Evolutionary conservation across 2,113 vertebrate species (phyloP), one percentile per base, ranked within the genome.

Genomic region (Indicator maculatus): DNA sequence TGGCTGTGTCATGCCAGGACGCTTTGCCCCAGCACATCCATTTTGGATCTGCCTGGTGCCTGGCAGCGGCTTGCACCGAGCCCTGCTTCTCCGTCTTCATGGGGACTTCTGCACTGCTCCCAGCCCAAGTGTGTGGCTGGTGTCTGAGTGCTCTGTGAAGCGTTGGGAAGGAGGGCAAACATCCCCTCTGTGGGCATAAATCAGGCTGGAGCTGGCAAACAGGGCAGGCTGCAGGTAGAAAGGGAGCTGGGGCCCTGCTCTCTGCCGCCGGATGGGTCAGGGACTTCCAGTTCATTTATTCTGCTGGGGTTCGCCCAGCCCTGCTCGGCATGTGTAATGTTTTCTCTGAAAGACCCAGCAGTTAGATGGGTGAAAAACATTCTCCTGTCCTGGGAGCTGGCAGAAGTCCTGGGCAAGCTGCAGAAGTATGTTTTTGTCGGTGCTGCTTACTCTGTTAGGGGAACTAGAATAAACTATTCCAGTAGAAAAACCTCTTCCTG

Each of bases 341-440:
- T 96, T 95, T 50, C 47, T 81, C 89, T 93, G 81, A 87, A 87
- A 90, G 92, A 88, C 60, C 36, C 7, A 76, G 92, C 92, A 78
- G 76, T 9, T 55, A 67, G 70, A 82, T 72, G 90, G 83, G 94
- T 65, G 94, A 95, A 94, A 94, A 93, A 94, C 91, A 90, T 86
- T 90, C 91, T 63, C 91, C 83, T 70, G 90, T 94, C 92, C 59
- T 75, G 60, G 92, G 86, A 89, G 83, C 93, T 96, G 96, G 96
- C 96, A 95, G 95, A n/a, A 88, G 64, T 92, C 95, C 95, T 86
- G 83, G 92, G 28, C 70, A 83, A 95, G 90, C 88, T 92, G 95
- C 96, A 88, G 86, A 88, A 94, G 80, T 81, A 91, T 95, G 96
- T 95, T 95, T 92, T 89, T 86, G 94, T 95, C 89, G 26, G 74